These are phyloP conservation scores for Chlorodrepanis virens DNA, from an alignment of 2,113 vertebrate species.

Conservation along the genomic window DNA sequence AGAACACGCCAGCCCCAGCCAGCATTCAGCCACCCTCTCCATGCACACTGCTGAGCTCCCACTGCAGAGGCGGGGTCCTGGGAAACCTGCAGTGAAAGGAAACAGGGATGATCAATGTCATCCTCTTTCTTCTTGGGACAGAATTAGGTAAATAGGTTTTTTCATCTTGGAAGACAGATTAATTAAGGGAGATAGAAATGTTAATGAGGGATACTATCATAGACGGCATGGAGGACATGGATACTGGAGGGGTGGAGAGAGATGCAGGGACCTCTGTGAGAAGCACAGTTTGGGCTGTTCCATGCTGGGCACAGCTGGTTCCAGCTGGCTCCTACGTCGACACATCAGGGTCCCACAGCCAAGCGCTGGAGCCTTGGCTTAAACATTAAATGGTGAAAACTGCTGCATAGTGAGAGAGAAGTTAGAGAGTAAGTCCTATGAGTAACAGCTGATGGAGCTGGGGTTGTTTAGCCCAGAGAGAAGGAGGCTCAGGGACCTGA, in stretches of 20 bases:
- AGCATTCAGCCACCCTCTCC: accelerated
- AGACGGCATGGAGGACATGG: accelerated
- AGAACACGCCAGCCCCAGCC: not conserved
- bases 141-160: not conserved
- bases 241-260: no score
- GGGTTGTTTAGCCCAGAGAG: not conserved
- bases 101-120: not conserved
- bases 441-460: not conserved
- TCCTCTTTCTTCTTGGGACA: not conserved
- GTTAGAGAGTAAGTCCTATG: not conserved
- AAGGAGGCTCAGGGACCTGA: not conserved
- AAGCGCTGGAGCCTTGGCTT: accelerated
- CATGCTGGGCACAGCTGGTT: accelerated
- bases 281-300: not conserved
- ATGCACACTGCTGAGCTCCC: not conserved
- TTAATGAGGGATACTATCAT: not conserved
- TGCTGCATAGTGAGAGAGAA: not conserved
- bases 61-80: not conserved
- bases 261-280: not conserved
- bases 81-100: not conserved
- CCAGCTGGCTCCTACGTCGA: accelerated
- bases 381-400: accelerated
- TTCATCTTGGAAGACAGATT: not conserved
- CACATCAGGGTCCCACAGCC: accelerated
- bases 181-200: not conserved